Conservation (phyloP, 1,140 invertebrate species). For the Venturia canescens region DNA sequence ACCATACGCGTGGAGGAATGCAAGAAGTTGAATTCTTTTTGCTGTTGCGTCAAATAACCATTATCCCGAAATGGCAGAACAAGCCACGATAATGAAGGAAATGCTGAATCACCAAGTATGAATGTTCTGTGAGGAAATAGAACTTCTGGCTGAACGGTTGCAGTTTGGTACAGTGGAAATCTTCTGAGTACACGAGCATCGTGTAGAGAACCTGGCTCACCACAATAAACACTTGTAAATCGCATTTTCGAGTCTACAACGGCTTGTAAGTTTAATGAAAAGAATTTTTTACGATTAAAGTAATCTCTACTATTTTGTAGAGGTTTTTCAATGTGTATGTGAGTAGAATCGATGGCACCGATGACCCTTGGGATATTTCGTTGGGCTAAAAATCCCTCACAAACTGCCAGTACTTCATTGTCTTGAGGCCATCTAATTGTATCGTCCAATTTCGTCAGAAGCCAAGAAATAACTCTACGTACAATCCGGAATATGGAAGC, state of each 20-base stretch:
- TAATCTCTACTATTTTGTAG: slow-evolving; percentile 43
- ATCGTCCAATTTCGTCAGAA: too few species aligned
- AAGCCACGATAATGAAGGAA: slow-evolving; percentile 40
- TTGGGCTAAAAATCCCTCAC: slow-evolving; percentile 24
- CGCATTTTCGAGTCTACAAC: too few species aligned
- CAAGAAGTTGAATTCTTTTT: slow-evolving; percentile 38
- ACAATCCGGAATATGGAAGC: too few species aligned
- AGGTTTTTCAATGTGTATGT: slow-evolving; percentile 56
- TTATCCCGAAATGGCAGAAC: slow-evolving; percentile 44
- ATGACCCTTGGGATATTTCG: slow-evolving; percentile 46
- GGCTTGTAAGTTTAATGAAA: too few species aligned
- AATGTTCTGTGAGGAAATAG: slow-evolving; percentile 45
- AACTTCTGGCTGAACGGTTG: neutral
- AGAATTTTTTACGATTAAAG: slow-evolving; percentile 32
- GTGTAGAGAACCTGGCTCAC: too few species aligned
- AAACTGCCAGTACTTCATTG: too few species aligned
- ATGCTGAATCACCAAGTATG: slow-evolving; percentile 44
- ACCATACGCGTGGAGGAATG: slow-evolving; percentile 33
- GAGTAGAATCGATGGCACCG: slow-evolving; percentile 56
- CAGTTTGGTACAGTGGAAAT: neutral
- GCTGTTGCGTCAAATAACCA: slow-evolving; percentile 28
- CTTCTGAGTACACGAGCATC: too few species aligned
- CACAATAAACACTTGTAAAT: too few species aligned
- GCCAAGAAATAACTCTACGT: too few species aligned
- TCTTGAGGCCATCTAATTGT: too few species aligned